Evolutionary conservation across 92 coral and sea anemone species (phyloP).

Genomic region (Ricordea florida): DNA sequence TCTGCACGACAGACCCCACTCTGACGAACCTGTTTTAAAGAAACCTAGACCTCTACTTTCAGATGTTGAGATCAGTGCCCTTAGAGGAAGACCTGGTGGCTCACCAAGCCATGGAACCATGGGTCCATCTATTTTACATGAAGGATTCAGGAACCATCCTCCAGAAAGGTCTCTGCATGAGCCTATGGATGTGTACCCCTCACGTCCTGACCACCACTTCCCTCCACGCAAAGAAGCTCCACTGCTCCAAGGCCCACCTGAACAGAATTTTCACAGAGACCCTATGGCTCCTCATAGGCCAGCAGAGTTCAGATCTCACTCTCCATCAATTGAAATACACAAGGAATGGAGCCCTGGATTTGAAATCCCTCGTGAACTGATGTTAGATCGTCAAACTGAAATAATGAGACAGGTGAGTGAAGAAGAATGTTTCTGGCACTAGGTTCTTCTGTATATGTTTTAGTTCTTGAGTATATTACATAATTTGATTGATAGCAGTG

Average conservation of each 20-base stretch:
- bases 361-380: slow-evolving; percentile 94
- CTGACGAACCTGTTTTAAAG: slow-evolving; percentile 63
- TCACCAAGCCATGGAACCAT: slow-evolving; percentile 55
- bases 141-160: background rate
- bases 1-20: background rate
- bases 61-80: slow-evolving; percentile 67
- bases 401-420: slow-evolving; percentile 80
- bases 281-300: background rate
- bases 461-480: no score
- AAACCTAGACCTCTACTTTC: slow-evolving; percentile 81
- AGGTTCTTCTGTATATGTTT: no score
- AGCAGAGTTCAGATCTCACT: slow-evolving; percentile 4
- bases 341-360: slow-evolving; percentile 48
- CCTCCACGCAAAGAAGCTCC: slow-evolving; percentile 6
- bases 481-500: no score
- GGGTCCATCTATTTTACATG: slow-evolving; percentile 10
- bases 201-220: slow-evolving; percentile 8
- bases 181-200: slow-evolving; percentile 8
- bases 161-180: slow-evolving; percentile 1
- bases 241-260: background rate
- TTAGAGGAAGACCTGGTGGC: slow-evolving; percentile 51
- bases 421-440: background rate
- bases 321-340: slow-evolving; percentile 9
- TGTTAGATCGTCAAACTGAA: slow-evolving; percentile 78
- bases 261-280: slow-evolving; percentile 8